A percentile compares a stretch with the other conserved stretches of the same genome.
Conservation (phyloP, 2,113 vertebrate species). For the Syngnathoides biaculeatus region DNA sequence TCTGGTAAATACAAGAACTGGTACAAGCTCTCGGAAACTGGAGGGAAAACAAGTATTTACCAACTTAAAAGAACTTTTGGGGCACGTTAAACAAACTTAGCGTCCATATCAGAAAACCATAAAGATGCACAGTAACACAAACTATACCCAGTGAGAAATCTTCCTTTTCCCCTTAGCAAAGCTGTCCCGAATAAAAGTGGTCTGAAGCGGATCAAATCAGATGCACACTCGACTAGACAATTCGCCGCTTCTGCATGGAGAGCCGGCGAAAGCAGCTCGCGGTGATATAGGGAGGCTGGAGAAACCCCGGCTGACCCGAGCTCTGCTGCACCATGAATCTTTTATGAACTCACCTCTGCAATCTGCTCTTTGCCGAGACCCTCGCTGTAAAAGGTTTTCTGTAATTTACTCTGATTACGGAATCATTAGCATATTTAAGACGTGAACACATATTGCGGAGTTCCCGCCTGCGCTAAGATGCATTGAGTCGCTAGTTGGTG, state of each 20-base stretch:
- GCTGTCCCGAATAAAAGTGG: conserved; percentile 7
- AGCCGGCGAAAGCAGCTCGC: conserved; percentile 21
- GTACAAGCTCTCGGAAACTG: not conserved
- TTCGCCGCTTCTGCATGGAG: conserved; percentile 16
- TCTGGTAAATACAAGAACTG: not conserved
- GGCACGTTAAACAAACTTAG: not conserved
- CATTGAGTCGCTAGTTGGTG: not conserved
- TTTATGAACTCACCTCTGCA: conserved; percentile 62
- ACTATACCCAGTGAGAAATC: not conserved
- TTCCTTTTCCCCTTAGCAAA: conserved; percentile 1
- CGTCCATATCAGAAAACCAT: not conserved
- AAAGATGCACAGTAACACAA: not conserved
- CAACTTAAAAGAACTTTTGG: not conserved
- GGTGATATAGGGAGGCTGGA: conserved; percentile 41
- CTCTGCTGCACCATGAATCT: conserved; percentile 55
- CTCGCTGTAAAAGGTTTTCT: not conserved
- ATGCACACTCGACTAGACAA: conserved; percentile 6
- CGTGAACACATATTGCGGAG: not conserved
- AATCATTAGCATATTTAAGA: conserved; percentile 14
- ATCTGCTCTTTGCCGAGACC: conserved; percentile 4
- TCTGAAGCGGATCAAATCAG: conserved; percentile 6
- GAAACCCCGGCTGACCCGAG: conserved; percentile 58
- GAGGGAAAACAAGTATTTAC: not conserved
- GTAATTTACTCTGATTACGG: conserved; percentile 4
- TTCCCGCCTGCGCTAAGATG: not conserved